A percentile compares a stretch with the other conserved stretches of the same genome.
These are phyloP conservation scores for Catonia carolina DNA, from an alignment of 2,888 invertebrate species.

Conservation along the genomic window DNA sequence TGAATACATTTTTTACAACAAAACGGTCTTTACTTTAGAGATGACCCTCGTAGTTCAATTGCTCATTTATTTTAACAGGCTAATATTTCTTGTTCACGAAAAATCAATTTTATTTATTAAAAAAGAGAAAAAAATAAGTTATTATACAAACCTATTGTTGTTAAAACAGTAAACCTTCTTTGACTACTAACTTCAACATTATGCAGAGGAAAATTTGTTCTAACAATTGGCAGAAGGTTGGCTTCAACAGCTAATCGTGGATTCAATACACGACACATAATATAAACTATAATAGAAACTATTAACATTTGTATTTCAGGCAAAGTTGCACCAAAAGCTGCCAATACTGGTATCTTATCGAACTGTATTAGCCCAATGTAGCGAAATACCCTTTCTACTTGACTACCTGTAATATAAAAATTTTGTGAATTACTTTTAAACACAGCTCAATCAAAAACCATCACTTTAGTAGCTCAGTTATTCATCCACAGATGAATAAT, in stretches of 20 bases:
- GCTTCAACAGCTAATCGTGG: conserved; percentile 26
- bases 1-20: too few species aligned
- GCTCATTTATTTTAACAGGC: too few species aligned
- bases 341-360: conserved; percentile 50
- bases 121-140: too few species aligned
- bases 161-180: conserved; percentile 34
- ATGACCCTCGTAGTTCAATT: too few species aligned
- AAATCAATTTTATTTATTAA: too few species aligned
- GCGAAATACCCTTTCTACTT: conserved; percentile 55
- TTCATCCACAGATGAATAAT: too few species aligned
- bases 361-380: conserved; percentile 64
- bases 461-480: too few species aligned
- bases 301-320: conserved; percentile 65
- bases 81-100: too few species aligned
- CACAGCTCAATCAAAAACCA: not conserved
- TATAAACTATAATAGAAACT: conserved; percentile 47
- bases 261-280: conserved; percentile 44
- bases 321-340: conserved; percentile 62
- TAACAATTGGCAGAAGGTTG: conserved; percentile 27
- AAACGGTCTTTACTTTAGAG: too few species aligned
- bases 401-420: conserved; percentile 42
- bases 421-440: conserved; percentile 2
- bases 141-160: conserved; percentile 37
- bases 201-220: conserved; percentile 11
- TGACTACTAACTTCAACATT: conserved; percentile 16